Conservation (phyloP, 2,113 vertebrate species). For the Onychostruthus taczanowskii region DNA sequence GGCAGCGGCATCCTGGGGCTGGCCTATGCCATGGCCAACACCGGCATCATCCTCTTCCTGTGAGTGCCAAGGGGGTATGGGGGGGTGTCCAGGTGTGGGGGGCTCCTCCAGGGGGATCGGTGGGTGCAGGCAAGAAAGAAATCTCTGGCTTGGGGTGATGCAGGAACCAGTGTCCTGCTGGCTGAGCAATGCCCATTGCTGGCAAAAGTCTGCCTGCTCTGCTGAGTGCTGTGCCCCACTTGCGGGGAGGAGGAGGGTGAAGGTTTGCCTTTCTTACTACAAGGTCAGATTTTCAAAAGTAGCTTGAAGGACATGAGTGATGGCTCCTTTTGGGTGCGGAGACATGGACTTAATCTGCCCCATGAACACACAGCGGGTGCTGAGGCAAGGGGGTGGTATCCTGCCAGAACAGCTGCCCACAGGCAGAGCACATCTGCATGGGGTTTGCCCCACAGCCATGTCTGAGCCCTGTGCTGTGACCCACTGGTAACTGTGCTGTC, state of each 20-base stretch:
- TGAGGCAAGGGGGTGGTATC: background rate
- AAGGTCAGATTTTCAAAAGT: background rate
- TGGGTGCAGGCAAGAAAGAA: background rate
- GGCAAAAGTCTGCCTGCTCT: background rate
- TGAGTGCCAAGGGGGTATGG: conserved; percentile 69
- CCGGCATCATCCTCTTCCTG: conserved; percentile 93
- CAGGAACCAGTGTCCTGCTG: background rate
- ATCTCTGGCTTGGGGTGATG: background rate
- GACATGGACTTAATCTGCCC: background rate
- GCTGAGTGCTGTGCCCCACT: background rate
- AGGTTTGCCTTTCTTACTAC: background rate
- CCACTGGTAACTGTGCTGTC: background rate
- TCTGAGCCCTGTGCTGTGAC: background rate
- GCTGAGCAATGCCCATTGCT: background rate
- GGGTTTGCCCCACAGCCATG: background rate
- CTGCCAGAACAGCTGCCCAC: background rate
- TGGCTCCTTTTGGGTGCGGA: accelerated
- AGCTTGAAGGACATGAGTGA: background rate
- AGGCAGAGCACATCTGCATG: background rate
- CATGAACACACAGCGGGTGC: background rate
- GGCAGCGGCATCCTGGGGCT: conserved; percentile 96
- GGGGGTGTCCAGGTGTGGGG: accelerated
- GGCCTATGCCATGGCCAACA: conserved; percentile 97
- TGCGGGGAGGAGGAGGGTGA: background rate
- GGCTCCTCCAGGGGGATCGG: accelerated